Evolutionary conservation across 2,113 vertebrate species (phyloP).

Genomic region (Chaetops frenatus): DNA sequence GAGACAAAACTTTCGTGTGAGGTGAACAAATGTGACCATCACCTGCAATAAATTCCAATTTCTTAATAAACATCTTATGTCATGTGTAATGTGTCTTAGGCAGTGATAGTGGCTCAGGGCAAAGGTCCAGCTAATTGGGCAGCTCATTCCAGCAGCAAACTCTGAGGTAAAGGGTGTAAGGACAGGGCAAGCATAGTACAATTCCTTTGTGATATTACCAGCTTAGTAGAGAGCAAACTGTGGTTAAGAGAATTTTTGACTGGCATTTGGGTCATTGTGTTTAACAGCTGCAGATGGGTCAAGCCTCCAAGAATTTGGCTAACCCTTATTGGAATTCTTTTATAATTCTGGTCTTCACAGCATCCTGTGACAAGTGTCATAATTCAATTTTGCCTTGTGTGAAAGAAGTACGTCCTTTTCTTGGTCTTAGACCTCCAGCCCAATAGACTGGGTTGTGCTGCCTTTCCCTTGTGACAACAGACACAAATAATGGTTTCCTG

Average conservation of each 20-base stretch:
- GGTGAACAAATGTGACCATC: not conserved
- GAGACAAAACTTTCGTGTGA: not conserved
- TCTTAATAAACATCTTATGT: not conserved
- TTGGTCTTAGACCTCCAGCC: not conserved
- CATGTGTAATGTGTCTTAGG: not conserved
- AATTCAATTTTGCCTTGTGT: not conserved
- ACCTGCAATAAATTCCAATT: not conserved
- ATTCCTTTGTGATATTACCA: not conserved
- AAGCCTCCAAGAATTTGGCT: not conserved
- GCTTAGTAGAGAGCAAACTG: not conserved
- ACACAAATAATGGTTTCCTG: not conserved
- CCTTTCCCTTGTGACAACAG: not conserved
- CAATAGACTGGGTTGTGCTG: not conserved
- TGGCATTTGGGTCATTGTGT: conserved; percentile 25
- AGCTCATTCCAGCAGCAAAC: not conserved
- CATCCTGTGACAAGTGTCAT: not conserved
- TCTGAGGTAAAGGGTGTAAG: not conserved
- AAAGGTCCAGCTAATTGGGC: not conserved
- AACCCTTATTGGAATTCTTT: not conserved
- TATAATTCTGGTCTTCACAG: not conserved
- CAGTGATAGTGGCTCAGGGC: not conserved
- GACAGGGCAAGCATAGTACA: not conserved
- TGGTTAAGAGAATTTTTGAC: not conserved
- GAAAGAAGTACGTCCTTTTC: not conserved
- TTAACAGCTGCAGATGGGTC: conserved; percentile 39